Conservation (phyloP, 2,888 invertebrate genomes). For the Stegana nigrithorax region DNA sequence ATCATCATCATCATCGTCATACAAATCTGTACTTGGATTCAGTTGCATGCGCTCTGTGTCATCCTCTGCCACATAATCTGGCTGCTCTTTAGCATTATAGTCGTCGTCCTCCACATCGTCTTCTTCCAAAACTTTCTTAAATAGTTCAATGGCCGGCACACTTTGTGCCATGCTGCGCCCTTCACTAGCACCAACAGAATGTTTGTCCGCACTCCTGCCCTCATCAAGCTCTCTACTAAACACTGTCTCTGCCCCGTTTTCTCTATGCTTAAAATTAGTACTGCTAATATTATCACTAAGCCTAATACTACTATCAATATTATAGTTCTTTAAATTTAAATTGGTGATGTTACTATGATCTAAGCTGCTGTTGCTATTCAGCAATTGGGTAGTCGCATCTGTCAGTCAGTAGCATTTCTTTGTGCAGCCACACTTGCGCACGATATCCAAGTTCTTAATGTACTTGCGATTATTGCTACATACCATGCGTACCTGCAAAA, state of each 20-base stretch:
- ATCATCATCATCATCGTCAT: conserved; percentile 57
- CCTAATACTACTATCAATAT: conserved; percentile 36
- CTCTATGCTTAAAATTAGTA: conserved; percentile 46
- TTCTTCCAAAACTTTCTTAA: too few species aligned
- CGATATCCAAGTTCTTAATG: conserved; percentile 95
- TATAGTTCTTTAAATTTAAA: conserved; percentile 48
- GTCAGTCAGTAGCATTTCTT: conserved; percentile 87
- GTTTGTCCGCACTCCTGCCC: not conserved
- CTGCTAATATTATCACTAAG: conserved; percentile 47
- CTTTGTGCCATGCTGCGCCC: not conserved
- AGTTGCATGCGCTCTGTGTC: conserved; percentile 56
- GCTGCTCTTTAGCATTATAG: conserved; percentile 18
- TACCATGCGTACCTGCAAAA: conserved; percentile 73
- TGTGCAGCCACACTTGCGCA: conserved; percentile 95
- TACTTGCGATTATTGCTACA: conserved; percentile 93
- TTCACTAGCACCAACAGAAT: conserved; percentile 22
- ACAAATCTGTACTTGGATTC: conserved; percentile 57
- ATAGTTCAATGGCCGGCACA: not conserved
- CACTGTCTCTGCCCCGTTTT: conserved; percentile 20
- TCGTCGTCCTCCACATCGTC: conserved; percentile 10
- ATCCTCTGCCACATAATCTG: conserved; percentile 53
- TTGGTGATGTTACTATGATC: conserved; percentile 60
- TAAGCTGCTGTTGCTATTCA: conserved; percentile 68
- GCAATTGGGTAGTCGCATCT: conserved; percentile 72
- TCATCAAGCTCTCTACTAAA: not conserved